Evolutionary conservation across 2,888 invertebrate genomes (phyloP), one percentile per base, ranked within the genome.

Genomic region (Leptinotarsa peninsularis): DNA sequence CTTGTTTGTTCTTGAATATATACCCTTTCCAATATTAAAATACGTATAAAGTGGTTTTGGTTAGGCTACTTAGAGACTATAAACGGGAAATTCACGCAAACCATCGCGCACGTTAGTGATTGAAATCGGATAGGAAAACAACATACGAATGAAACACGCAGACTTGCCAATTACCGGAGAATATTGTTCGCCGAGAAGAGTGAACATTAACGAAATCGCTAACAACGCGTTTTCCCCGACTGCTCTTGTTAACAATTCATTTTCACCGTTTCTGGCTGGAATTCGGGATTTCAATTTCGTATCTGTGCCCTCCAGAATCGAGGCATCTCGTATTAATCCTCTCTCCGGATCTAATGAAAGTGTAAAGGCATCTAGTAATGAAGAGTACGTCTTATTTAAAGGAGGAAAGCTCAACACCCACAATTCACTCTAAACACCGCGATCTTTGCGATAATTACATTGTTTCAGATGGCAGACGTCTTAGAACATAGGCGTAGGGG

Each of bases 371-470:
- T 73, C 67, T 72, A 63, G 71, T 71, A 74, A 71, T 75, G 72
- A 72, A 72, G 75, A 69, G 72, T 69, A 69, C 66, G 66, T 69
- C 66, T 73, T 74, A 67, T 72, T 71, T 74, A 72, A 71, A 52
- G 74, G 69, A 72, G 70, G 60, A 63, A 71, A 76, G 76, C 73
- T 78, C 69, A 72, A 78, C 73, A 68, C 67, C 80, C 79, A 78
- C 78, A 80, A 77, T 81, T 80, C 79, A 73, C 72, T 76, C 78
- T 79, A 79, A 81, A 81, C 79, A 81, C 78, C 80, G 78, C 78
- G 79, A 81, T 81, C 78, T 78, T 79, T 60, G 23, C 71, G 79
- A 79, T 80, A 80, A 81, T 80, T 80, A 79, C 78, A 75, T 76
- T 77, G 80, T 80, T 81, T 75, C 67, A 60, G 18, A 60, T 49